Evolutionary conservation across 2,888 invertebrate species (phyloP), one percentile per base, ranked within the genome.

Genomic region (Hydrotaea cyrtoneurina): DNA sequence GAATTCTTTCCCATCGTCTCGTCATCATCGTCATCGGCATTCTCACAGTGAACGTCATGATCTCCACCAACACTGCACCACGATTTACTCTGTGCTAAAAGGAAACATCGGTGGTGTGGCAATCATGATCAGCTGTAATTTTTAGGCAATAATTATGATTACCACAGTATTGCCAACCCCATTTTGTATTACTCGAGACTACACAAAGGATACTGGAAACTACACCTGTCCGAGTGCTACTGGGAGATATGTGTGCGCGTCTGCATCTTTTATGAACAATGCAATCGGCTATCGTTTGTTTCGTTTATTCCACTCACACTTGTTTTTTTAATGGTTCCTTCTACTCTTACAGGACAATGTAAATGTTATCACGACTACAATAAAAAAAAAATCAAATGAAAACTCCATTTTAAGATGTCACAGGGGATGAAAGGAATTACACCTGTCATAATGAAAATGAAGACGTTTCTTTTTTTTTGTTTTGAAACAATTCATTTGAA

Each of bases 51-150:
- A 76, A 64, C 19, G 78, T 78, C 71, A 81, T 84, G 78, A 79
- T 76, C 74, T 57, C 59, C 23, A 46, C 43, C 39, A 43, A 26
- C 62, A 62, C 59, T 11, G 13, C 59, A 31, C 43, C 46, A 23
- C 43, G 46, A 66, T 23, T 69, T 7, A 75, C 72, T 64, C 69
- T 75, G 59, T 59, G 72, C 59, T 79, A 39, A 19, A 80, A 55
- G 46, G 4, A 83, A 80, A 64, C 76, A 62, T 73, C 77, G 64
- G 39, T 73, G 76, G 69, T 23, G 10, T 66, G 36, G 81, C 78
- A 43, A 69, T 50, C 31, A 69, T 66, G 72, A 84, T 84, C 84
- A 84, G 84, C 84, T 84, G 84, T 81, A 76, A 69, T 71, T 75
- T 78, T 80, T 69, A 50, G 69, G 21, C 57, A 80, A 80, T 74